Conservation (phyloP, 2,797 vertebrate species). For the Lepus townsendii region DNA sequence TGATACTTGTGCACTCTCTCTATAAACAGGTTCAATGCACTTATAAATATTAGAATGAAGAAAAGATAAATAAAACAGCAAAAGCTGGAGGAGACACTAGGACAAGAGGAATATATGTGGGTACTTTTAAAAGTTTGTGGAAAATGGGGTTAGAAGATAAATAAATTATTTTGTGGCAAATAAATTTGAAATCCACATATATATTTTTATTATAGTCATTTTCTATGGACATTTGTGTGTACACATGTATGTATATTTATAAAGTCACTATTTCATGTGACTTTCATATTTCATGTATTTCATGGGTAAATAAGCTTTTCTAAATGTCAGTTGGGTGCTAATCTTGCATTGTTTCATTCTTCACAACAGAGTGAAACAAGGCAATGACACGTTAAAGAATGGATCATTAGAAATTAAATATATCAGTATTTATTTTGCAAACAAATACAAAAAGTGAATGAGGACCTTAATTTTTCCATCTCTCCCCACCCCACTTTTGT, state of each 20-base stretch:
- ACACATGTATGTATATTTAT: not conserved
- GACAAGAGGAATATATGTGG: not conserved
- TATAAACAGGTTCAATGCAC: not conserved
- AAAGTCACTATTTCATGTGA: no score
- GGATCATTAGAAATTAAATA: not conserved
- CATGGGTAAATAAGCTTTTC: not conserved
- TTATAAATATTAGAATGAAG: not conserved
- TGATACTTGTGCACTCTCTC: not conserved
- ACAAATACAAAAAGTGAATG: not conserved
- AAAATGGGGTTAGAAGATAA: no score
- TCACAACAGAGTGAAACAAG: not conserved
- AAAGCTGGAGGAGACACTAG: not conserved
- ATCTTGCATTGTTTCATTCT: not conserved
- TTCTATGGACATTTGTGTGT: no score
- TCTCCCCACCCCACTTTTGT: not conserved
- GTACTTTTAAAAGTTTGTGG: no score
- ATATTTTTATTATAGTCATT: no score
- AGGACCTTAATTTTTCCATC: not conserved
- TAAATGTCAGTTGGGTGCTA: not conserved
- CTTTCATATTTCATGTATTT: not conserved
- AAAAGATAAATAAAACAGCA: slow-evolving; percentile 7
- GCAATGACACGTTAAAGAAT: not conserved
- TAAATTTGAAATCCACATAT: no score
- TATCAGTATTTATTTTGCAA: not conserved
- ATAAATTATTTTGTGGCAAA: no score